These are phyloP conservation scores for Bimastos eiseni DNA, from an alignment of 2,888 invertebrate species.

Conservation along the genomic window DNA sequence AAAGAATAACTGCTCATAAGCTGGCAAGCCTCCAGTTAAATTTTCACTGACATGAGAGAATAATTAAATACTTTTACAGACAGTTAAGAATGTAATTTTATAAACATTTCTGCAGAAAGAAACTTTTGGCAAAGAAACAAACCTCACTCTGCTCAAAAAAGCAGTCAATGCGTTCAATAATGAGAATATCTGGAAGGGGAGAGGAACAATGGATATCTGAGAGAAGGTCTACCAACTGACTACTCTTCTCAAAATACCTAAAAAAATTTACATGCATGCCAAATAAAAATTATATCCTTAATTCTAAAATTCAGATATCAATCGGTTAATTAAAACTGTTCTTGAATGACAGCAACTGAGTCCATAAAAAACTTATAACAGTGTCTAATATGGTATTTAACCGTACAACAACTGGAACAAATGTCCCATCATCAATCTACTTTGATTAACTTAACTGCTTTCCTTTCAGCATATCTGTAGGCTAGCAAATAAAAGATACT, in stretches of 20 bases:
- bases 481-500: no score
- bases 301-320: background rate
- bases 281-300: background rate
- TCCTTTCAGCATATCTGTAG: no score
- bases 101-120: background rate
- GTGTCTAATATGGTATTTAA: no score
- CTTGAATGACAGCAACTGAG: background rate
- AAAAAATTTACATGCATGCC: background rate
- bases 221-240: background rate
- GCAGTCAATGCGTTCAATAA: background rate
- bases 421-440: no score
- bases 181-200: background rate
- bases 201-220: background rate
- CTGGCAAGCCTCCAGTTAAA: no score
- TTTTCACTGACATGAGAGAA: no score
- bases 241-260: conserved; percentile 6
- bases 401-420: no score
- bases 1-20: background rate
- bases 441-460: no score
- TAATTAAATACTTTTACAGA: no score
- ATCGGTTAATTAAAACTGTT: background rate
- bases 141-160: background rate
- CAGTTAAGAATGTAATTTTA: background rate
- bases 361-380: background rate
- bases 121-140: background rate